Evolutionary conservation across 2,797 vertebrate species (phyloP).

Genomic region (Cynopterus sphinx): DNA sequence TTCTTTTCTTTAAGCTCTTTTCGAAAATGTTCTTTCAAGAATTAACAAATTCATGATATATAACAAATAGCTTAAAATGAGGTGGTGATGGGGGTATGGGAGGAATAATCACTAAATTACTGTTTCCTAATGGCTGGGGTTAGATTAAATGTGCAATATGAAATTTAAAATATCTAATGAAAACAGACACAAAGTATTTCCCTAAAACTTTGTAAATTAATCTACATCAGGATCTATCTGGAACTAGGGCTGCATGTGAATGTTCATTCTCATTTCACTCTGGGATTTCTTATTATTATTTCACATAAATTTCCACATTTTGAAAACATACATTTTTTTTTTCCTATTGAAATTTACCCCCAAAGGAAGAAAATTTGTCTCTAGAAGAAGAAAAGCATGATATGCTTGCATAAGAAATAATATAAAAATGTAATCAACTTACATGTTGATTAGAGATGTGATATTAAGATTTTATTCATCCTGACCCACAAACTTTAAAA

Average conservation of each 20-base stretch:
- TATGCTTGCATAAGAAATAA: background rate
- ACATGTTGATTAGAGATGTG: background rate
- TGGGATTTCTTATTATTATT: background rate
- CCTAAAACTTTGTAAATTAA: background rate
- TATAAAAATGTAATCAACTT: background rate
- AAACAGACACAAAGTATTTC: background rate
- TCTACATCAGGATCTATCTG: background rate
- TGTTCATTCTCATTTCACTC: background rate
- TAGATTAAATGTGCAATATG: background rate
- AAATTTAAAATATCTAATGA: background rate
- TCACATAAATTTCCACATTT: background rate
- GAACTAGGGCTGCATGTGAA: background rate
- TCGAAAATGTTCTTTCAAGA: background rate
- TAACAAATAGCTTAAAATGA: conserved; percentile 32
- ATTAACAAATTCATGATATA: conserved; percentile 6
- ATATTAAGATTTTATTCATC: background rate
- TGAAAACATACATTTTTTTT: background rate
- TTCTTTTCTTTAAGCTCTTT: background rate
- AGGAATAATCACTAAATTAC: background rate
- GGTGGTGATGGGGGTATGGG: background rate
- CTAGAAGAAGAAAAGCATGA: background rate
- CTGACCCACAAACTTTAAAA: background rate
- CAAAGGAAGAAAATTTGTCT: background rate
- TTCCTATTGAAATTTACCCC: background rate
- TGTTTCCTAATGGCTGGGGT: background rate